phyloP scores from a whole-genome alignment of 2,888 invertebrate genomes.

The Sphaeridia pumilis region DNA sequence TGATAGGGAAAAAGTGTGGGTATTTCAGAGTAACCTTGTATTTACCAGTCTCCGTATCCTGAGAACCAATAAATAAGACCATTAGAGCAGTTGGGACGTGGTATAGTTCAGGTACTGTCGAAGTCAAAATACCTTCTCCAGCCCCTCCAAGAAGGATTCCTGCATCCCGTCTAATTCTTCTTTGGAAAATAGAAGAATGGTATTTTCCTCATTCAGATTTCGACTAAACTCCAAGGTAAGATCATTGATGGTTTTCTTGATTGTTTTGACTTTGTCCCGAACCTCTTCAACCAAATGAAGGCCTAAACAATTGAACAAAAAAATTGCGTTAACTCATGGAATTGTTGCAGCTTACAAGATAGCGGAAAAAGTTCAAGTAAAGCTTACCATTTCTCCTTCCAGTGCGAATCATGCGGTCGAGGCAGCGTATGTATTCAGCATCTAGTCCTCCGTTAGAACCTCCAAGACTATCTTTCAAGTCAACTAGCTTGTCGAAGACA shows the following conservation, averaged over 20 bases:
- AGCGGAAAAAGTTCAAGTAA: too few relatives aligned
- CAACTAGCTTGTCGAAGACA: slow-evolving; percentile 42
- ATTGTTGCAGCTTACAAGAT: background rate
- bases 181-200: slow-evolving; percentile 41
- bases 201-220: slow-evolving; percentile 43
- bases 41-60: slow-evolving; percentile 38
- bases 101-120: too few relatives aligned
- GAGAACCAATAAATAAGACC: background rate
- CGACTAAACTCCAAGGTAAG: slow-evolving; percentile 41
- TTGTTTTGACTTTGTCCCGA: slow-evolving; percentile 40
- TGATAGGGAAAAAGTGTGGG: slow-evolving; percentile 44
- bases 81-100: background rate
- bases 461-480: slow-evolving; percentile 35
- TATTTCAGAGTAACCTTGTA: slow-evolving; percentile 43
- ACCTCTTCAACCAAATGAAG: slow-evolving; percentile 41
- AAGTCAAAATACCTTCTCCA: slow-evolving; percentile 34
- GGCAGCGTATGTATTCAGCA: slow-evolving; percentile 40
- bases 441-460: slow-evolving; percentile 35
- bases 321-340: slow-evolving; percentile 4
- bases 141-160: slow-evolving; percentile 36
- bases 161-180: slow-evolving; percentile 41
- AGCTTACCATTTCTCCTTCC: slow-evolving; percentile 42
- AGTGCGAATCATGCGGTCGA: slow-evolving; percentile 41
- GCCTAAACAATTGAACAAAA: slow-evolving; percentile 36
- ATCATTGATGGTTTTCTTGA: slow-evolving; percentile 42